phyloP scores from a whole-genome alignment of 2,888 invertebrate genomes.

The Listrodromus nycthemerus region DNA sequence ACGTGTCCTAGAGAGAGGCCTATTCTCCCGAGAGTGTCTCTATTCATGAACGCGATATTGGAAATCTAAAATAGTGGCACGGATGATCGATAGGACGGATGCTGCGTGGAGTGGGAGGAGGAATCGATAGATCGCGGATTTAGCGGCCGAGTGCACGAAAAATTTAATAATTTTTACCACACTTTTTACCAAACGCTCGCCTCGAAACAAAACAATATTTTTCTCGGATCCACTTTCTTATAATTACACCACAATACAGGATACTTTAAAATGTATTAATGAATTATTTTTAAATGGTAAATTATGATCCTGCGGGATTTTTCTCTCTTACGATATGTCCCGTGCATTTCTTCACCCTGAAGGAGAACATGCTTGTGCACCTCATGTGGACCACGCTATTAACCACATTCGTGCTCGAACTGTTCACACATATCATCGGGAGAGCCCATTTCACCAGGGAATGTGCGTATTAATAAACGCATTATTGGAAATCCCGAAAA shows the following conservation, averaged over 20 bases:
- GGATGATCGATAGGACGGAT: constrained; percentile 37
- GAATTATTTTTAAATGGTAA: no score
- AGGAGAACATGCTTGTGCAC: neutral
- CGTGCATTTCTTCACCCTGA: no score
- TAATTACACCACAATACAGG: no score
- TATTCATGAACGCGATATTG: constrained; percentile 73
- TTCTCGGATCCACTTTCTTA: no score
- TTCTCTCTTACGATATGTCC: no score
- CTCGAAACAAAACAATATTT: no score
- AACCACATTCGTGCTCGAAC: constrained; percentile 22
- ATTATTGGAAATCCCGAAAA: constrained; percentile 70
- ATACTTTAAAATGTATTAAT: no score
- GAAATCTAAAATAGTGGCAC: constrained; percentile 66
- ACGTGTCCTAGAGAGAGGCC: constrained; percentile 7
- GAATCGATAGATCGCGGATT: constrained; percentile 37
- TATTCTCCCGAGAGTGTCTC: constrained; percentile 50
- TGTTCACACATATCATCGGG: constrained; percentile 5
- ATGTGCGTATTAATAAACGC: constrained; percentile 70
- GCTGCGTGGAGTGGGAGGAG: no score
- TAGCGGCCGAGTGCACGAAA: neutral
- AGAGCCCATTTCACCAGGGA: constrained; percentile 24
- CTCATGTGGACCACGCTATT: constrained; percentile 30
- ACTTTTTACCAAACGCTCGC: no score
- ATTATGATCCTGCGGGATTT: no score
- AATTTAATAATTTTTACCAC: neutral